Base-by-base conservation (phyloP, 1,140 invertebrate species). In the Bradynema listronoti region DNA sequence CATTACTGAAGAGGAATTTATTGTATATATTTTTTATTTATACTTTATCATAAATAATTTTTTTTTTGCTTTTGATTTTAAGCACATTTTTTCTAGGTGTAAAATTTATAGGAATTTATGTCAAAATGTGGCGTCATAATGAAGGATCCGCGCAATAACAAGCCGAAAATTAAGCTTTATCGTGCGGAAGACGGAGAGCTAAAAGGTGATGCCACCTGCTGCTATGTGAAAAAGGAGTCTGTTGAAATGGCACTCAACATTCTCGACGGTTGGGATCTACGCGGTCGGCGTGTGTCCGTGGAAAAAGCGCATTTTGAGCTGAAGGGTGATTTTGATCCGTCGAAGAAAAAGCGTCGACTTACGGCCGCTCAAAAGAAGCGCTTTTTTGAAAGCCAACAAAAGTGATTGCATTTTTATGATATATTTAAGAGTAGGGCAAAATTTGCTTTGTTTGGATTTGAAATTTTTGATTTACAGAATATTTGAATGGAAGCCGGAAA, bases 151-250 rank as follows among this genome's bases (percentile, higher is more conserved):
- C 83, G 83, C 32, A 86, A 82, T 3, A 86, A 86, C 57, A 87
- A 90, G 76, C 88, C 88, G 73, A 98, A 94, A 82, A 82, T 97
- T 0, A 99, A 97, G 82, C 77, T 99, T 7, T 99, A 99, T 78
- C 85, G 82, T 67, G 89, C 94, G 73, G 79, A 84, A 41, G 83
- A 89, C 2, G 86, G 86, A 32, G 83, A 86, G 65, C 82, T 89
- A 9, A 98, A 98, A 82, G 94, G 94, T 14, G 94, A 99, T 82
- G 95, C 87, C 16, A 82, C 91, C 5, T 98, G 93, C 79, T 90
- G 90, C 66, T 99, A 97, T 75, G 91, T 98, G 22, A 96, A 92
- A 84, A 80, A 81, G 66, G 68, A 47, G 54, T 50, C 86, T 86
- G 65, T 99, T 0, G 85, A 92, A 36, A 79, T 99, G 63, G 92